These are phyloP conservation scores for Caenorhabditis sinica DNA, from an alignment of 2,888 invertebrate species.

Conservation along the genomic window DNA sequence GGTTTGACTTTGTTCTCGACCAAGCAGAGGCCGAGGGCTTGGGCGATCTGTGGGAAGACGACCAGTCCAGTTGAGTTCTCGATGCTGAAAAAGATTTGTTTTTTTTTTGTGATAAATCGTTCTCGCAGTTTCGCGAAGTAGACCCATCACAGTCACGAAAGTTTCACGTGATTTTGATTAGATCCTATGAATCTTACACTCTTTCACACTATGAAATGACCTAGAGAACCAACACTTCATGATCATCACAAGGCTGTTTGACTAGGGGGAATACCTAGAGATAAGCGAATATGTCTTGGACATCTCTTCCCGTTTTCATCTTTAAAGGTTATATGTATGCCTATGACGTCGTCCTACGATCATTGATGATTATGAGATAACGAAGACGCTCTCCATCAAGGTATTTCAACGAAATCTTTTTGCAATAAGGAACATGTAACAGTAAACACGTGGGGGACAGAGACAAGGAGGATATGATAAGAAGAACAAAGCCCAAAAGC, in stretches of 20 bases:
- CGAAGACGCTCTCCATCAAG: background rate
- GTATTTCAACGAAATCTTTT: slow-evolving; percentile 46
- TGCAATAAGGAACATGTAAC: slow-evolving; percentile 26
- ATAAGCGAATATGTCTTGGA: slow-evolving; percentile 43
- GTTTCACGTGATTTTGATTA: slow-evolving; percentile 15
- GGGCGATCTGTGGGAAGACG: slow-evolving; percentile 59
- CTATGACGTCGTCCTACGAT: slow-evolving; percentile 50
- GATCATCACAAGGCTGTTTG: slow-evolving; percentile 25
- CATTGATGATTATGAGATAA: slow-evolving; percentile 43
- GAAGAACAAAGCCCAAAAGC: slow-evolving; percentile 2
- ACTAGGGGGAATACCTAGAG: slow-evolving; percentile 56
- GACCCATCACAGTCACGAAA: background rate
- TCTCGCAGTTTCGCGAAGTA: background rate
- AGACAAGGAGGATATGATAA: slow-evolving; percentile 12
- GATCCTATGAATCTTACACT: background rate
- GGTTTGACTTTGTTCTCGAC: slow-evolving; percentile 81
- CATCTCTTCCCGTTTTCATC: slow-evolving; percentile 19
- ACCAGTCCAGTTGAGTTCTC: slow-evolving; percentile 55
- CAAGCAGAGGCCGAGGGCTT: slow-evolving; percentile 69
- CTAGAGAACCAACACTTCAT: slow-evolving; percentile 1
- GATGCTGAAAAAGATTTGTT: slow-evolving; percentile 48
- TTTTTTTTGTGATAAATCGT: background rate
- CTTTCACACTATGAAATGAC: slow-evolving; percentile 24
- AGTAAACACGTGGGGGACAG: slow-evolving; percentile 39
- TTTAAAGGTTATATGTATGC: slow-evolving; percentile 43